Evolutionary conservation across 2,113 vertebrate genomes (phyloP), one percentile per base, ranked within the genome.

Genomic region (Boleophthalmus pectinirostris): DNA sequence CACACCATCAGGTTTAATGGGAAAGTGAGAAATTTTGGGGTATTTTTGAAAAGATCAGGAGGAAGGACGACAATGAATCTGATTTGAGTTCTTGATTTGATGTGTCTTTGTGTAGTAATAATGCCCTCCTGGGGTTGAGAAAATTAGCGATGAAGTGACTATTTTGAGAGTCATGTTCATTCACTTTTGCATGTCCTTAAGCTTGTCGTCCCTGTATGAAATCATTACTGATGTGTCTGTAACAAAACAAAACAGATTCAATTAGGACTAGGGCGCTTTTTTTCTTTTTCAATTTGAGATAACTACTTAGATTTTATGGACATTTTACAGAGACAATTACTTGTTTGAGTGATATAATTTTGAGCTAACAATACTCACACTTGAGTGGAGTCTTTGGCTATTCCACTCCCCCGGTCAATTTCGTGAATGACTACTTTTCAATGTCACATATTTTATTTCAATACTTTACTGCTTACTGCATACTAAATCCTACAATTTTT

Each of bases 1-100:
- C 15, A 56, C 20, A 58, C 25, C 16, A 61, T 79, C 24, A 78
- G 47, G 15, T 57, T 64, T 71, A 77, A 77, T 64, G 77, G 49
- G 61, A 29, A 35, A 77, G 35, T 9, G 51, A 54, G 51, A n/a
- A 66, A 57, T 74, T 47, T 23, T 49, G 29, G 51, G 78, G 21
- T 56, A 54, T 20, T 7, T 70, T 38, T 14, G 0, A 24, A 56
- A 23, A 21, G 56, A 58, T 64, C 16, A 43, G 61, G 33, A 10
- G 16, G 29, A n/a, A 10, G 33, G 33, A 43, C 12, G 33, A 43
- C 61, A 64, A 12, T 43, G 33, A 38, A 38, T n/a, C 33, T 21
- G 61, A 64, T 38, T 64, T n/a, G 33, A 64, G 8, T 13, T 64
- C 20, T 35, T 64, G 61, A 64, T 64, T 64, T 64, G 60, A 63